Evolutionary conservation across 2,888 invertebrate species (phyloP).

Genomic region (Zygaena filipendulae): DNA sequence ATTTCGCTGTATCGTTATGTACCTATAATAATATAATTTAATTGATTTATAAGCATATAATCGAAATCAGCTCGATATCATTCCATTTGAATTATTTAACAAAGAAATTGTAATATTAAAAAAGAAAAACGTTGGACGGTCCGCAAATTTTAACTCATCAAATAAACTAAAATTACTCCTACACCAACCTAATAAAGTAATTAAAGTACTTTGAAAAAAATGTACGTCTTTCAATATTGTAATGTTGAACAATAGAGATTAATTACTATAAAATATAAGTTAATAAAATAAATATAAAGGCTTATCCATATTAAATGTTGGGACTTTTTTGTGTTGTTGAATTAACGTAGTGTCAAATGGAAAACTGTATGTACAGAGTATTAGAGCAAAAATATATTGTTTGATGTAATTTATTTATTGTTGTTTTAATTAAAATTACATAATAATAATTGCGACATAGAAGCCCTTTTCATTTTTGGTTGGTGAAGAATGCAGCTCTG

Average conservation of each 20-base stretch:
- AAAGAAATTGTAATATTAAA: too few relatives aligned
- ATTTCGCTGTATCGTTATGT: conserved; percentile 23
- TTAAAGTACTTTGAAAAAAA: too few relatives aligned
- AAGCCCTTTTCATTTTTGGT: too few relatives aligned
- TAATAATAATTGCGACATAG: too few relatives aligned
- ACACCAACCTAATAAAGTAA: too few relatives aligned
- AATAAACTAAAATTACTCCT: conserved; percentile 7
- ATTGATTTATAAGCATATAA: conserved; percentile 20
- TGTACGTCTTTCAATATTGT: too few relatives aligned
- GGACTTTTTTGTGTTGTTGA: conserved; percentile 31
- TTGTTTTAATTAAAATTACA: too few relatives aligned
- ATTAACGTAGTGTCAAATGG: conserved; percentile 35
- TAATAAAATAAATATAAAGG: conserved; percentile 53
- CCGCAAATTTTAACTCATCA: conserved; percentile 36
- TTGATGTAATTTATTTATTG: conserved; percentile 31
- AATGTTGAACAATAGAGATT: too few relatives aligned
- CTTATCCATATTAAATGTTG: conserved; percentile 38
- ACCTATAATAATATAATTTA: too few relatives aligned
- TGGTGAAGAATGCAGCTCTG: too few relatives aligned
- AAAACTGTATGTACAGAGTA: conserved; percentile 49
- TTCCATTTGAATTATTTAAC: conserved; percentile 46
- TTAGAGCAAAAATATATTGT: conserved; percentile 59
- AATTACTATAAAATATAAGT: too few relatives aligned
- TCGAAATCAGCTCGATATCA: conserved; percentile 58
- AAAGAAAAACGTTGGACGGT: conserved; percentile 31